phyloP scores from a whole-genome alignment of 2,888 invertebrate species.

The Coenonympha arcania region DNA sequence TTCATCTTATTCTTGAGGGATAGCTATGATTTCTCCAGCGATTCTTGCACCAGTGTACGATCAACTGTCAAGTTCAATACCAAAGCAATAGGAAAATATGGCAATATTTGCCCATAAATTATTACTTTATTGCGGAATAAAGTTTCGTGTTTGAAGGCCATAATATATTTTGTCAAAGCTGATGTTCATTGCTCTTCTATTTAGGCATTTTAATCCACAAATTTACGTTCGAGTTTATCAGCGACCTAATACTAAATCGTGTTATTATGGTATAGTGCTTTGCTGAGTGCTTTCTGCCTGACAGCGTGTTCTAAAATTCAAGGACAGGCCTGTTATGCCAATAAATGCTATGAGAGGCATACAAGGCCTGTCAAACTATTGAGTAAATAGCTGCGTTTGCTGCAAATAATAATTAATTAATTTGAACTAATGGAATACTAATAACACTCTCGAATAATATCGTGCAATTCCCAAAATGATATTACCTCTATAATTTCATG shows the following conservation, averaged over 20 bases:
- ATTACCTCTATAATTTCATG: too few species aligned
- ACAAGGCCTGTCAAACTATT: not conserved
- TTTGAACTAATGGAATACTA: too few species aligned
- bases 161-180: not conserved
- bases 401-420: too few species aligned
- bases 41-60: too few species aligned
- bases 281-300: not conserved
- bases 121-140: not conserved
- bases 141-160: not conserved
- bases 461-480: too few species aligned
- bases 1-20: too few species aligned
- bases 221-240: not conserved
- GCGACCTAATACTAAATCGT: not conserved
- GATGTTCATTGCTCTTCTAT: not conserved
- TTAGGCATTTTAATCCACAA: not conserved
- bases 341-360: not conserved
- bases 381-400: too few species aligned
- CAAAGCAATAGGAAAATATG: not conserved
- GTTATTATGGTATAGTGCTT: not conserved
- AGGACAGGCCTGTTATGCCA: not conserved
- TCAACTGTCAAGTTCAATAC: too few species aligned
- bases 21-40: too few species aligned
- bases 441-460: too few species aligned
- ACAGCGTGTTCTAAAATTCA: conserved; percentile 4
- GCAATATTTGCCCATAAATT: not conserved